Base-by-base conservation (phyloP, 2,113 vertebrate genomes). In the Varanus salvator region DNA sequence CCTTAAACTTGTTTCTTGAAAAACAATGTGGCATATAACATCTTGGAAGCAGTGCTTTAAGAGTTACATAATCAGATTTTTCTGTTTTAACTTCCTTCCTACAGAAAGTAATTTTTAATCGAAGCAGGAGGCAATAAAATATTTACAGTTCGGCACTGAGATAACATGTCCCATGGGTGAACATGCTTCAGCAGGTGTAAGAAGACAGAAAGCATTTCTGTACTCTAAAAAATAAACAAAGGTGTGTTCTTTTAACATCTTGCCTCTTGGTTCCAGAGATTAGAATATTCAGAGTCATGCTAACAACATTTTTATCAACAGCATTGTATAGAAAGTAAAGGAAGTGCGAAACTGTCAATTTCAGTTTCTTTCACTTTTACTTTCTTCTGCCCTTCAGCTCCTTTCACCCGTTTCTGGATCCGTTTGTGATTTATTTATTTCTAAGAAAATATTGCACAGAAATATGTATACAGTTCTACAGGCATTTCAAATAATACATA, bases 61-160 rank as follows among this genome's bases (percentile, higher is more conserved):
- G 89, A 92, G 69, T 90, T 88, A 87, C 93, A 92, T 84, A 91
- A 92, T 84, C 34, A 80, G 66, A 86, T 89, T 92, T 86, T 90
- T 48, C 11, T 85, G 14, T 86, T 93, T 94, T 94, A 12, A 14
- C 12, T 91, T 8, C 77, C 84, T 89, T 76, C 66, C 91, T 90
- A 15, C 7, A 80, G 91, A 89, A 94, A 95, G 92, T 93, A 93
- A 92, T 92, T 90, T 95, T 93, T 90, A 90, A 71, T 0, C 77
- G 23, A 91, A 14, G 93, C 66, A 60, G 80, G 87, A 94, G 38
- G 80, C 92, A 94, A 91, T 93, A 74, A 78, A 94, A 91, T 92
- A 92, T 91, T 92, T 92, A 93, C 89, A 86, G 5, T 68, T 92
- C 84, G n/a, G 90, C 82, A 0, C 38, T 81, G 76, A 82, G 72